Evolutionary conservation across 2,888 invertebrate species (phyloP).

Genomic region (Drosophila sordidula): DNA sequence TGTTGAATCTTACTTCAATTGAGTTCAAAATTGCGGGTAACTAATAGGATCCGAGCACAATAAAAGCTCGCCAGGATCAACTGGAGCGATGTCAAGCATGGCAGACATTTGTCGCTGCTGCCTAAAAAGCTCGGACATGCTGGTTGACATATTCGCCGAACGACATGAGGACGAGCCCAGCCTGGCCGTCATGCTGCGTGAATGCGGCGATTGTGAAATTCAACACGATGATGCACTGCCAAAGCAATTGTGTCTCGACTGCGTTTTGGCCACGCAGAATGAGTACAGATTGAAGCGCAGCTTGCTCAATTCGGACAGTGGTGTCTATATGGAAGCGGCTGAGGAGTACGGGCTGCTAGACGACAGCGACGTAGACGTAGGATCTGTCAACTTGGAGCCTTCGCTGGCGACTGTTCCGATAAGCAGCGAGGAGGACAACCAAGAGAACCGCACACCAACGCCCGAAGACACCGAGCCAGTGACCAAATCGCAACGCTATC

Average conservation of each 20-base stretch:
- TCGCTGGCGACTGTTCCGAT: too few relatives aligned
- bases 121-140: slow-evolving; percentile 5
- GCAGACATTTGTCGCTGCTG: slow-evolving; percentile 13
- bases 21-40: slow-evolving; percentile 6
- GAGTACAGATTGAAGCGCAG: not conserved
- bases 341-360: not conserved
- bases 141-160: slow-evolving; percentile 15
- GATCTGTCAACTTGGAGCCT: not conserved
- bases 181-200: slow-evolving; percentile 11
- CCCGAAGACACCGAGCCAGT: not conserved
- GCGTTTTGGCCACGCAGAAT: slow-evolving; percentile 4
- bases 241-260: slow-evolving; percentile 20
- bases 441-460: slow-evolving; percentile 1
- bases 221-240: slow-evolving; percentile 8
- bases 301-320: not conserved
- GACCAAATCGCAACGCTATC: not conserved
- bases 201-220: slow-evolving; percentile 2
- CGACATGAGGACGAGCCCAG: slow-evolving; percentile 20
- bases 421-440: not conserved
- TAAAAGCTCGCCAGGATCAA: not conserved
- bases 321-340: not conserved
- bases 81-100: not conserved
- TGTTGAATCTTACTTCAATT: not conserved
- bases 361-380: not conserved
- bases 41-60: not conserved